A percentile compares a stretch with the other conserved stretches of the same genome.
These are phyloP conservation scores for Hydrolagus colliei DNA, from an alignment of 2,797 vertebrate species.

Conservation along the genomic window DNA sequence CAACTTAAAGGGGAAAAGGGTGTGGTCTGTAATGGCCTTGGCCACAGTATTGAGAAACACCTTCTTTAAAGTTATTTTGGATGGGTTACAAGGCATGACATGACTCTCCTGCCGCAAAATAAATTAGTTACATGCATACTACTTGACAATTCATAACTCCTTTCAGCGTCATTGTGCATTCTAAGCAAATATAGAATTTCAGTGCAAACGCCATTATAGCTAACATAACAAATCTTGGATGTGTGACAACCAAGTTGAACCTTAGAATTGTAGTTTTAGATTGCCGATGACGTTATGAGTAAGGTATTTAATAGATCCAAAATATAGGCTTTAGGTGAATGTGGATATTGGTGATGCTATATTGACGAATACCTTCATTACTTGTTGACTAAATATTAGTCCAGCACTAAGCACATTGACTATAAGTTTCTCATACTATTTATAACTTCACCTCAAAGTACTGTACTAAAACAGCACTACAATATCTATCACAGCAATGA, in stretches of 20 bases:
- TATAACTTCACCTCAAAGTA: slow-evolving; percentile 40
- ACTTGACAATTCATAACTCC: slow-evolving; percentile 57
- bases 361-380: slow-evolving; percentile 55
- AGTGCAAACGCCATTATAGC: slow-evolving; percentile 88
- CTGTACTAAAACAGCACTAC: slow-evolving; percentile 85
- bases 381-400: slow-evolving; percentile 77
- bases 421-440: slow-evolving; percentile 86
- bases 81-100: background rate
- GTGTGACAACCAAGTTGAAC: slow-evolving; percentile 8
- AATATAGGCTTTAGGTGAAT: slow-evolving; percentile 50
- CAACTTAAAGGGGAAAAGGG: background rate
- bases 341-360: slow-evolving; percentile 49
- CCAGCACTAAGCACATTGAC: slow-evolving; percentile 76
- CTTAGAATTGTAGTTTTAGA: slow-evolving; percentile 3
- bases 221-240: slow-evolving; percentile 55
- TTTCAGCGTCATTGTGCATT: slow-evolving; percentile 71
- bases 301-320: slow-evolving; percentile 37
- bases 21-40: background rate
- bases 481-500: slow-evolving; percentile 79
- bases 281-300: background rate
- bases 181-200: slow-evolving; percentile 64
- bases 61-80: background rate
- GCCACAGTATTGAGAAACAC: background rate
- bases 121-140: slow-evolving; percentile 88
- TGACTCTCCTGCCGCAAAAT: slow-evolving; percentile 56